Base-by-base conservation (phyloP, 2,113 vertebrate species). In the Tupaia tana region DNA sequence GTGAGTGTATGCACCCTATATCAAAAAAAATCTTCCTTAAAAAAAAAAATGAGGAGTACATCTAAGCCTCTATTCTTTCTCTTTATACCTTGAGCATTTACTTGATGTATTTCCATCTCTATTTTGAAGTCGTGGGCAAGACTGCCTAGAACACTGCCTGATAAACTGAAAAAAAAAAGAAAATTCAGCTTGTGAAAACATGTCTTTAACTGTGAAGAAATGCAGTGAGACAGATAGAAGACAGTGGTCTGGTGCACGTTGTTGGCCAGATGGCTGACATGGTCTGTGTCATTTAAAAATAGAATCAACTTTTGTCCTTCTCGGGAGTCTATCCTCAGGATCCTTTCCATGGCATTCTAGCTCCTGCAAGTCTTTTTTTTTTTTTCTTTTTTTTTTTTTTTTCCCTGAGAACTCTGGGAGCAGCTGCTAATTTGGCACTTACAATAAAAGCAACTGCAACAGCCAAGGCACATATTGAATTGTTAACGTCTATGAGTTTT, bases 191-290 rank as follows among this genome's bases (percentile, higher is more conserved):
- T 56, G 43, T 22, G 56, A 61, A 63, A 64, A 20, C 5, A 24
- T 19, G 9, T 7, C 25, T 59, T 31, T 4, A 27, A 25, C 71
- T 71, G 1, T 43, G 2, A 24, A 19, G 22, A 24, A 19, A 18
- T 67, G 3, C 61, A 18, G 0, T 11, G 4, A 81, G 31, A 67
- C 25, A 54, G 43, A 69, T 18, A 20, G 0, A 1, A 63, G 73
- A 31, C 25, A 0, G 29, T 54, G 11, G 9, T 7, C 0, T 14
- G 7, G 16, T 0, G 1, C 27, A 15, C 10, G 4, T 4, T 27
- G 56, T 16, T 29, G 43, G 69, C 74, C 64, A 79, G 54, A 52
- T 24, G 25, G 34, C 52, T 74, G 29, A 25, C 9, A 0, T 1
- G 70, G 69, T 2, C 56, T 12, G 2, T 74, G 58, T 59, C 13